Conservation (phyloP, 30 jellyfish, hydroid and myxozoan species). For the Clytia hemisphaerica region DNA sequence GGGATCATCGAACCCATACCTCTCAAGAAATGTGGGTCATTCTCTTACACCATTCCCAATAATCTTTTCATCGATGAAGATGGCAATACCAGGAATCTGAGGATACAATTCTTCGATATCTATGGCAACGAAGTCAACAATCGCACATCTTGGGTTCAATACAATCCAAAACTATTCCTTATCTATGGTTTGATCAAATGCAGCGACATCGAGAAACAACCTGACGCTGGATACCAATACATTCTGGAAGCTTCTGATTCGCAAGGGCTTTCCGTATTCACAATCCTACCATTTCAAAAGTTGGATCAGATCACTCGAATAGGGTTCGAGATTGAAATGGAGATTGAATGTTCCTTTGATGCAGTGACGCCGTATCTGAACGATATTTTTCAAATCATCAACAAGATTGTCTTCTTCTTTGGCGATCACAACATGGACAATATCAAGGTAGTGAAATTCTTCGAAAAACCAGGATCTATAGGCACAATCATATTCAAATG, state of each 20-base stretch:
- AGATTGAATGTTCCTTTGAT: background rate
- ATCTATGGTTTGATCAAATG: constrained; percentile 26
- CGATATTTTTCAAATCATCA: constrained; percentile 15
- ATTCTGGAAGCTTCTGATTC: constrained; percentile 30
- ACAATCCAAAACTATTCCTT: background rate
- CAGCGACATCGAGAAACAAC: constrained; percentile 12
- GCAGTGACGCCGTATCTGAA: background rate
- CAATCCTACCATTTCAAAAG: background rate
- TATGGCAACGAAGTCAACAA: background rate
- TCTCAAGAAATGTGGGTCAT: constrained; percentile 21
- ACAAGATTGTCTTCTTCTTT: background rate
- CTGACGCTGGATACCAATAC: constrained; percentile 14
- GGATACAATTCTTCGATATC: constrained; percentile 11
- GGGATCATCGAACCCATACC: constrained; percentile 12
- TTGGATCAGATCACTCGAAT: background rate
- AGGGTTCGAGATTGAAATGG: background rate
- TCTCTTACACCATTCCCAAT: constrained; percentile 38
- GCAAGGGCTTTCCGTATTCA: constrained; percentile 25
- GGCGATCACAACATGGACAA: background rate
- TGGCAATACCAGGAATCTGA: constrained; percentile 53
- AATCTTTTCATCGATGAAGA: constrained; percentile 57
- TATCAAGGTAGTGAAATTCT: background rate
- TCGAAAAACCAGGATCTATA: background rate
- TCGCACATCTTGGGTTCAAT: constrained; percentile 38
- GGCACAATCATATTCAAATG: background rate